Base-by-base conservation (phyloP, 2,113 vertebrate genomes). In the Verasper variegatus region DNA sequence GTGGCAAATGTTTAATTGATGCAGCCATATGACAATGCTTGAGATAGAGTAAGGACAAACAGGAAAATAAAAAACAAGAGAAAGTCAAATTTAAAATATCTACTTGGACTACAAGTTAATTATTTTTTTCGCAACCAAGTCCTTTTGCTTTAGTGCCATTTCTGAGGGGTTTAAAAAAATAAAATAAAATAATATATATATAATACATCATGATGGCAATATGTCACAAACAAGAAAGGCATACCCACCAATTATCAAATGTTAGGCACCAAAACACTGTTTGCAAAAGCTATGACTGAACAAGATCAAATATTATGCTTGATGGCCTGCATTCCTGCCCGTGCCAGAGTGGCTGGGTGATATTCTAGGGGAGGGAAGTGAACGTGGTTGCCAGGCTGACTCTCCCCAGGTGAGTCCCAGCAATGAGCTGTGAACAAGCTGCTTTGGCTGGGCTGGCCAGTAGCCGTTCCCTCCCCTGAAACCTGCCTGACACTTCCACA, bases 401-500 rank as follows among this genome's bases (percentile, higher is more conserved):
- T 83, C 90, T 91, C 90, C 81, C 87, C 87, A 92, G 92, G 91
- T 94, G 91, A 88, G 80, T 86, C 85, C 89, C 89, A 75, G 88
- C 89, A 89, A 86, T 81, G 90, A 91, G 90, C 92, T 92, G 91
- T 89, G 89, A 94, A 92, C 91, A 91, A 92, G 88, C 91, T 93
- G 88, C 92, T 91, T 91, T 91, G 92, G 91, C 89, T 71, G 55
- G 80, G 54, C 81, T 83, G 71, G 81, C 76, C 74, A 70, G 74
- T 65, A 84, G 72, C 80, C 81, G 80, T 82, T 74, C 71, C 68
- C 71, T 70, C 71, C 79, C 67, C 73, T 81, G 75, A 88, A 89
- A 84, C 68, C 71, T 71, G 78, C 81, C 86, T 58, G 76, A 82
- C 81, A 82, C 87, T 70, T 84, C 81, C 57, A 76, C 74, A 63